Evolutionary conservation across 2,113 vertebrate species (phyloP), one percentile per base, ranked within the genome.

Genomic region (Plotosus lineatus): DNA sequence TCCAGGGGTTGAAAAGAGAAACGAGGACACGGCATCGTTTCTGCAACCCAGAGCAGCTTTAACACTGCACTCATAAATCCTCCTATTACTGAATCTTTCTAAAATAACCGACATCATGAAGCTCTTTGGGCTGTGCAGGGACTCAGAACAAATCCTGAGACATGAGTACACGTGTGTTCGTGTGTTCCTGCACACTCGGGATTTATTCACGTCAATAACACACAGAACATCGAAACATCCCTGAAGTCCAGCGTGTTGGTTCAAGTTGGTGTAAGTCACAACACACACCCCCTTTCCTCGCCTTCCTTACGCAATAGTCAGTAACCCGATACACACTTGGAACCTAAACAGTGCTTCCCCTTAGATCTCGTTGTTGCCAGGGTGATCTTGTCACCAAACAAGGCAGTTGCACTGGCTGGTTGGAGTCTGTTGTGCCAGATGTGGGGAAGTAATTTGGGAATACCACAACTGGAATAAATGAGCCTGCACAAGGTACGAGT

Each of bases 291-390:
- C 15, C 38, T 3, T 23, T 4, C 38, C 42, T 44, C 31, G 7
- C 10, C 56, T 5, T 17, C 58, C 79, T 75, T 31, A 31, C 33
- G 79, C 79, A 81, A 65, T 4, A 40, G 4, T 31, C 17, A 61
- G 31, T 40, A 33, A 74, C 74, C 56, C 19, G 0, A 81, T 66
- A 75, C 71, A 55, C n/a, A 75, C 58, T 66, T 75, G 80, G 72
- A 48, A 56, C 23, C 31, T 23, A n/a, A 26, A 40, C 55, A 12
- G 15, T 4, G 0, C 12, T 21, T 53, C 26, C 28, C 3, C 48
- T 44, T 50, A 14, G 31, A 55, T 56, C 19, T 28, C 50, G 26
- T 10, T 0, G 38, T 76, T n/a, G 28, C 60, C 72, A 66, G 17
- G 72, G 38, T 48, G 21, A 81, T 11, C 60, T 15, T 0, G n/a